Evolutionary conservation across 23 tunicate genomes (phyloP), one percentile per base, ranked within the genome.

Genomic region (Ciona savignyi): DNA sequence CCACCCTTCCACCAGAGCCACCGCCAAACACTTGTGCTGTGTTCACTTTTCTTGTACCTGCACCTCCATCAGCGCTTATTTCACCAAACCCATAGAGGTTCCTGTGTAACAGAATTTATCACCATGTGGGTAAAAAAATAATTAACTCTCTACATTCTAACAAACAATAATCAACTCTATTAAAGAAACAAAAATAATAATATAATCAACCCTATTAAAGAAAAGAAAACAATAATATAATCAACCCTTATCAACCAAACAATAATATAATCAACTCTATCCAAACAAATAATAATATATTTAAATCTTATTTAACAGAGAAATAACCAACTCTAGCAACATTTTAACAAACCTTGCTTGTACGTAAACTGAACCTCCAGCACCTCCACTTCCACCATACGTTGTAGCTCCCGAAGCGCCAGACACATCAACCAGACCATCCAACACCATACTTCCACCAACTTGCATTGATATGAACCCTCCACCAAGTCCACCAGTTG

Each of bases 401-500:
- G 33, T 26, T 15, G 65, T 25, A 4, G 33, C 48, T 27, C 77
- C 77, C 15, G 66, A 34, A 31, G 66, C 77, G 15, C 77, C 77
- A 42, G 29, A 48, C 3, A 42, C 63, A 30, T 73, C 65, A n/a
- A 73, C 25, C 11, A 23, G 0, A 11, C 77, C 77, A 30, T 73
- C 77, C 23, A 73, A 32, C 21, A 48, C 48, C 23, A 73, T 28
- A 3, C 27, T 51, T 28, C 33, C 27, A 20, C 77, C 77, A 27
- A 73, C 34, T 34, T 73, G 35, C 29, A 73, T 27, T 25, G 34
- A 49, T 23, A 73, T 30, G 29, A 56, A 51, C 19, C 77, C 66
- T 4, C 77, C 77, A n/a, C 77, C 77, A 22, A 48, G 62, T 23
- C 77, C 77, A 22, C 77, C 77, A n/a, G 66, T 15, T 49, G 77